Evolutionary conservation across 2,113 vertebrate species (phyloP), one percentile per base, ranked within the genome.

Genomic region (Entomyzon cyanotis): DNA sequence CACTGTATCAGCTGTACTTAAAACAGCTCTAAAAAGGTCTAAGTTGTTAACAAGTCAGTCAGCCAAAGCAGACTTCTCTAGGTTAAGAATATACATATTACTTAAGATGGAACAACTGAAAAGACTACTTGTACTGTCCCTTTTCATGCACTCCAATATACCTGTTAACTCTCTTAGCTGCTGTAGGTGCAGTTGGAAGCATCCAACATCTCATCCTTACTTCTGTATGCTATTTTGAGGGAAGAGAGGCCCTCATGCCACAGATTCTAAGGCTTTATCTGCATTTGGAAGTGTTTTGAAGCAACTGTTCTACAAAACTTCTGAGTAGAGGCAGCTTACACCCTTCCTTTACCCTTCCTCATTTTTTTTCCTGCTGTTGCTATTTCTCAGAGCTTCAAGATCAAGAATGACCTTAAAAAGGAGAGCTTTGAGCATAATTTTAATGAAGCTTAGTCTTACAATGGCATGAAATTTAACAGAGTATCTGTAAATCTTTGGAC

Each of bases 241-340:
- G 37, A 85, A 46, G 28, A 94, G 12, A 74, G 85, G 93, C 46
- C 56, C 76, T 92, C 56, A 56, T 74, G 63, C 25, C 68, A 86
- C 75, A 64, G 92, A 92, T 74, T 90, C 85, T 64, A 81, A 90
- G 87, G 86, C 33, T 92, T 63, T 84, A 89, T 60, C 81, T 84
- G 35, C 70, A 94, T 75, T 92, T 92, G 47, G 35, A 92, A 90
- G 60, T 16, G 56, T 77, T 89, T 39, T 67, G 46, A 92, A 94
- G 70, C 20, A 78, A 55, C 60, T 77, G 30, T 80, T 73, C 46
- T 24, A 83, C 23, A 91, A 93, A 83, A 87, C 46, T 94, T 82
- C 41, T 82, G 35, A 78, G 42, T 10, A 64, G 20, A 84, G 18
- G 37, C 53, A 79, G 10, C 4, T 87, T 49, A 68, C 11, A 82